Evolutionary conservation across 2,113 vertebrate genomes (phyloP).

Genomic region (Edolisoma coerulescens): DNA sequence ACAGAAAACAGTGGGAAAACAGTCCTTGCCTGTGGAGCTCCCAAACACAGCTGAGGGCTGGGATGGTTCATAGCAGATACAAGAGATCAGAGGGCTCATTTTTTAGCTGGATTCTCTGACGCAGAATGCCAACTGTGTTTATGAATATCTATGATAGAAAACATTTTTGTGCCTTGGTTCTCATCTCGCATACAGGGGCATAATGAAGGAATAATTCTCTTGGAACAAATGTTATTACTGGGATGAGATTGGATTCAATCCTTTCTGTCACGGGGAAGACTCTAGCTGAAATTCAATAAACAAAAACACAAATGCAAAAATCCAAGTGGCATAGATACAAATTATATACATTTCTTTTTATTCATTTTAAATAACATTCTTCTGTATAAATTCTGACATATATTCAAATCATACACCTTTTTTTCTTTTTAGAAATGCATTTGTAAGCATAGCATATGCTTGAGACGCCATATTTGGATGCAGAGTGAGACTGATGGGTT

Average conservation of each 20-base stretch:
- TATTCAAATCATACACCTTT: conserved; percentile 77
- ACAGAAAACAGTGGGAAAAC: background rate
- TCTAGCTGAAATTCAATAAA: background rate
- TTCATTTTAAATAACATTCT: conserved; percentile 83
- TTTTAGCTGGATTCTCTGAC: background rate
- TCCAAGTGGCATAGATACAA: conserved; percentile 72
- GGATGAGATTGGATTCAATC: background rate
- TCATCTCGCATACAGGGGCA: background rate
- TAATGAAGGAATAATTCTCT: conserved; percentile 21
- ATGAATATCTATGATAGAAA: background rate
- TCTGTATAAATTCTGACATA: conserved; percentile 82
- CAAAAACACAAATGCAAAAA: conserved; percentile 56
- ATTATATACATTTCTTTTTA: conserved; percentile 85
- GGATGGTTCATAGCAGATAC: background rate
- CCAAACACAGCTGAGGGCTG: background rate
- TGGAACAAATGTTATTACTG: conserved; percentile 3
- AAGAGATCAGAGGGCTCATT: background rate
- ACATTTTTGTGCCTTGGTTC: background rate
- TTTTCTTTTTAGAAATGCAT: conserved; percentile 73
- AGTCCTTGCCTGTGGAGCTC: background rate
- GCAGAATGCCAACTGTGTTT: background rate
- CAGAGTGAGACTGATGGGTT: conserved; percentile 51
- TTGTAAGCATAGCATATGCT: conserved; percentile 61
- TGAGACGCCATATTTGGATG: conserved; percentile 43
- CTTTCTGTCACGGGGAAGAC: background rate